Conservation (phyloP, 2,113 vertebrate genomes). For the Gulo gulo region DNA sequence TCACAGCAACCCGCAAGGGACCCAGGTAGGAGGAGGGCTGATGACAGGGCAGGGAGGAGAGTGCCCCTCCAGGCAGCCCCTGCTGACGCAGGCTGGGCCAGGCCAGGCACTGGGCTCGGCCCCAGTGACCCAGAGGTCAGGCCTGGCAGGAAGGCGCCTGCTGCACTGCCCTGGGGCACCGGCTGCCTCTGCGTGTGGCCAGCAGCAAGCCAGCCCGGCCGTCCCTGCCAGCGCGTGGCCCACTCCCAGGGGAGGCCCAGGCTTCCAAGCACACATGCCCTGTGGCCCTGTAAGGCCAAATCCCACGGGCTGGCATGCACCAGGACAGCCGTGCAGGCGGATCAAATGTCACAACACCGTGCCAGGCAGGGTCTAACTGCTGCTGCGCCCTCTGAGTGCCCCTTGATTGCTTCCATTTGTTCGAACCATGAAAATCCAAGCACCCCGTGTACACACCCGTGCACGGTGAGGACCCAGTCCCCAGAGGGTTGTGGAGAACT, state of each 20-base stretch:
- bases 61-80: not conserved
- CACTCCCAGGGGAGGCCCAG: slow-evolving; percentile 2
- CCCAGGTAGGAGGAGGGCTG: not conserved
- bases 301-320: not conserved
- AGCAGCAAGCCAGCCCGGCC: not conserved
- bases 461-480: not conserved
- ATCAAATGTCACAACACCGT: not conserved
- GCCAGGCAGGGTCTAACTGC: not conserved
- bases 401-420: not conserved
- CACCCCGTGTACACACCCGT: not conserved
- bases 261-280: slow-evolving; percentile 32
- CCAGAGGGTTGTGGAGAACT: not conserved
- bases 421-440: not conserved
- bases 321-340: not conserved
- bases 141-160: slow-evolving; percentile 34
- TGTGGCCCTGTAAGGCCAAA: slow-evolving; percentile 36
- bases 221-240: not conserved
- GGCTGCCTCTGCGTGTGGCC: slow-evolving; percentile 32
- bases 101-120: not conserved
- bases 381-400: not conserved
- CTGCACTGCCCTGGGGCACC: not conserved
- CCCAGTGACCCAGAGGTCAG: slow-evolving; percentile 39
- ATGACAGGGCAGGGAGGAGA: not conserved
- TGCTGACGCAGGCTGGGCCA: slow-evolving; percentile 44
- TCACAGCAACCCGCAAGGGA: not conserved